These are phyloP conservation scores for Silvanus unidentatus DNA, from an alignment of 2,888 invertebrate genomes.

Conservation along the genomic window DNA sequence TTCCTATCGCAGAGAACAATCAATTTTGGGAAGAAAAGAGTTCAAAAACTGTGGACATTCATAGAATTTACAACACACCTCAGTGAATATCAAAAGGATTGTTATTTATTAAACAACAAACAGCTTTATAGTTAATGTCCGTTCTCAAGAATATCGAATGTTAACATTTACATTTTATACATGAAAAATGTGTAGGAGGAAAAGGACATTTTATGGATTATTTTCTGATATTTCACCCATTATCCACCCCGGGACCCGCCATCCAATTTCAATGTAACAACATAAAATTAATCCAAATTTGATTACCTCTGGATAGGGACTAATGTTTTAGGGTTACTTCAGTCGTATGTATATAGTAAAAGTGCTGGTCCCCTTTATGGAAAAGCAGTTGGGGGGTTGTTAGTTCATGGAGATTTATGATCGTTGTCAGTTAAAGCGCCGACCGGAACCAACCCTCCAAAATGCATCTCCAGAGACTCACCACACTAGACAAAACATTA, in stretches of 20 bases:
- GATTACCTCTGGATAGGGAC: constrained; percentile 17
- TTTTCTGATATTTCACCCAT: no score
- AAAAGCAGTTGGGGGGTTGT: constrained; percentile 9
- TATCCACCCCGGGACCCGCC: no score
- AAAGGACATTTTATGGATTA: no score
- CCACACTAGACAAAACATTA: constrained; percentile 41
- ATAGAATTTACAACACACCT: no score
- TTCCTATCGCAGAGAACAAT: not conserved
- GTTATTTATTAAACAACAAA: no score
- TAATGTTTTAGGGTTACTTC: constrained; percentile 12
- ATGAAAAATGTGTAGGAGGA: no score
- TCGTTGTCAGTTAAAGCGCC: constrained; percentile 36
- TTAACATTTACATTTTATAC: no score
- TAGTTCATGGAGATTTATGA: constrained; percentile 36
- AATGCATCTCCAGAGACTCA: constrained; percentile 34
- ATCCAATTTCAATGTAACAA: not conserved
- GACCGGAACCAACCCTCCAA: constrained; percentile 33
- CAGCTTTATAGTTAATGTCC: no score
- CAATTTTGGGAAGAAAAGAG: not conserved
- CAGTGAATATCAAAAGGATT: no score
- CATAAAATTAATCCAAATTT: constrained; percentile 20
- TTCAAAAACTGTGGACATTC: no score
- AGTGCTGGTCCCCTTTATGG: not conserved
- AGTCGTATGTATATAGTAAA: not conserved
- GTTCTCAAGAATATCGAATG: no score